Evolutionary conservation across 2,888 invertebrate species (phyloP).

Genomic region (Dorcus parallelipipedus): DNA sequence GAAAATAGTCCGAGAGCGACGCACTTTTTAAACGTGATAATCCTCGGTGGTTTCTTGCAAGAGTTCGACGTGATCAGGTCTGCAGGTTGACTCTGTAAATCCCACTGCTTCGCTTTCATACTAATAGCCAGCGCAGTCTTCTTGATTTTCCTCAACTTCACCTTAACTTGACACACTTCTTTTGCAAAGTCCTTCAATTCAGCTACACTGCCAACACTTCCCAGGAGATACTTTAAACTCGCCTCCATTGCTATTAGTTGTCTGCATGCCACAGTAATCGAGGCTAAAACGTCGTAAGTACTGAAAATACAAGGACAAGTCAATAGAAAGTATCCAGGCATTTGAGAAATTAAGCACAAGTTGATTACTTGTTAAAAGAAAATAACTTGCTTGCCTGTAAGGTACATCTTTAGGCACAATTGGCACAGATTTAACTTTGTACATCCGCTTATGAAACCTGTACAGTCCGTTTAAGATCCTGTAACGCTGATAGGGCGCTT

Average conservation of each 20-base stretch:
- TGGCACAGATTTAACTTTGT: slow-evolving; percentile 51
- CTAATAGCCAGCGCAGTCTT: neutral
- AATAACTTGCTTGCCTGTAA: slow-evolving; percentile 41
- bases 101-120: slow-evolving; percentile 46
- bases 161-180: slow-evolving; percentile 5
- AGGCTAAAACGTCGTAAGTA: slow-evolving; percentile 54
- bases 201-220: slow-evolving; percentile 5
- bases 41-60: neutral
- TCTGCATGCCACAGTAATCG: slow-evolving; percentile 55
- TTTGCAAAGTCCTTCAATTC: slow-evolving; percentile 5
- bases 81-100: slow-evolving; percentile 49
- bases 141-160: neutral
- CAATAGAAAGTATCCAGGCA: neutral
- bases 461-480: slow-evolving; percentile 55
- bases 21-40: too few species aligned
- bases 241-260: slow-evolving; percentile 59
- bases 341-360: too few species aligned
- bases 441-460: slow-evolving; percentile 58
- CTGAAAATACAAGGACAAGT: slow-evolving; percentile 44
- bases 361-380: neutral
- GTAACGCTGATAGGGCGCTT: slow-evolving; percentile 58
- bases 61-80: slow-evolving; percentile 49
- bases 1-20: too few species aligned
- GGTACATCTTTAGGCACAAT: slow-evolving; percentile 41
- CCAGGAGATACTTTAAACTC: slow-evolving; percentile 52